Evolutionary conservation across 1,140 invertebrate genomes (phyloP).

Genomic region (Heterodera schachtii): DNA sequence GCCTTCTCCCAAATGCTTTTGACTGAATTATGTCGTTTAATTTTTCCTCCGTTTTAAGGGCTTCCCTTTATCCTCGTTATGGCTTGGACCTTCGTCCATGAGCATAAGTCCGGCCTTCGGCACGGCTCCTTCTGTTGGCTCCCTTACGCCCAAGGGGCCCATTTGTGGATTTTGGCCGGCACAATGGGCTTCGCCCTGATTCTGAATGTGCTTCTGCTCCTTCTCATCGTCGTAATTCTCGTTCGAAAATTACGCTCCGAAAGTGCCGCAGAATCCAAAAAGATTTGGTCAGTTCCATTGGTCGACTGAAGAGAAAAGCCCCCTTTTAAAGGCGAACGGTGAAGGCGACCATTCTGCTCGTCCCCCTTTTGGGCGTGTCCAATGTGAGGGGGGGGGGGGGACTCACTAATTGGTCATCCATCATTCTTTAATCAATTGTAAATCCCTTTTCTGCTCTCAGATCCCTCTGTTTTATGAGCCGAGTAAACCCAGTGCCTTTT

Average conservation of each 20-base stretch:
- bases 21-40: too few species aligned
- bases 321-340: slow-evolving; percentile 67
- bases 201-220: slow-evolving; percentile 59
- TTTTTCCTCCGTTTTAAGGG: slow-evolving; percentile 46
- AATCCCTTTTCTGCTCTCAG: background rate
- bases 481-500: slow-evolving; percentile 62
- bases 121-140: slow-evolving; percentile 61
- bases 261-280: slow-evolving; percentile 62
- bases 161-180: slow-evolving; percentile 64
- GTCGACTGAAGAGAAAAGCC: slow-evolving; percentile 12
- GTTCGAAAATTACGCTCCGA: slow-evolving; percentile 62
- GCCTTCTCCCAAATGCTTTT: slow-evolving; percentile 21
- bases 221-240: slow-evolving; percentile 60
- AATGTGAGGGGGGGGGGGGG: slow-evolving; percentile 49
- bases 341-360: slow-evolving; percentile 69
- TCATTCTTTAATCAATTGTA: background rate
- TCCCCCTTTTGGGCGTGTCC: slow-evolving; percentile 69
- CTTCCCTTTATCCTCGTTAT: slow-evolving; percentile 62
- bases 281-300: slow-evolving; percentile 56
- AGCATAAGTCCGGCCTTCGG: slow-evolving; percentile 47
- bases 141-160: slow-evolving; percentile 63
- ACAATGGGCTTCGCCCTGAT: slow-evolving; percentile 60
- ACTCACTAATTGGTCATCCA: background rate
- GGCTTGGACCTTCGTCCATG: slow-evolving; percentile 58
- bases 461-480: slow-evolving; percentile 68